phyloP scores from a whole-genome alignment of 2,113 vertebrate genomes.

The Irena cyanogastra region DNA sequence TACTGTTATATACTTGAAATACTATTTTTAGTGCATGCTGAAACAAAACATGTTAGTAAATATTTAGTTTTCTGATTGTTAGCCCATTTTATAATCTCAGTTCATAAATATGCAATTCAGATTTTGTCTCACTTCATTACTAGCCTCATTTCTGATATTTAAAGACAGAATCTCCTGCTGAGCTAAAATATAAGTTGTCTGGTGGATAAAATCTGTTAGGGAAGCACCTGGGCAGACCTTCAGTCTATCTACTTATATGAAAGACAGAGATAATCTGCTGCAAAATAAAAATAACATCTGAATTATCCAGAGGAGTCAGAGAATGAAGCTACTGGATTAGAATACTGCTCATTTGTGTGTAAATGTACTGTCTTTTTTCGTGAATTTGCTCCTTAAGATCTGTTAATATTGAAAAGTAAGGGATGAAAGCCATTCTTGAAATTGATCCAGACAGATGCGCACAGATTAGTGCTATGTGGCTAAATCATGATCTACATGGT shows the following conservation, averaged over 20 bases:
- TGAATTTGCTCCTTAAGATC: conserved; percentile 9
- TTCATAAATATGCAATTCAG: not conserved
- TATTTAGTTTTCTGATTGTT: not conserved
- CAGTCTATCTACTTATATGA: not conserved
- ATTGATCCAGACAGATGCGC: not conserved
- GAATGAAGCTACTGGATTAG: not conserved
- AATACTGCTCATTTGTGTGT: conserved; percentile 25
- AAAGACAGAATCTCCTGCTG: not conserved
- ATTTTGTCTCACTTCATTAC: not conserved
- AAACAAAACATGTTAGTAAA: not conserved
- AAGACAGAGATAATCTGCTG: not conserved
- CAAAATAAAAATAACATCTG: conserved; percentile 35
- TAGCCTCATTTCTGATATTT: not conserved
- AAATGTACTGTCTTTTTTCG: not conserved
- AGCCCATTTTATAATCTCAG: not conserved
- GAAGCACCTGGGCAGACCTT: not conserved
- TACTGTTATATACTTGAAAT: not conserved
- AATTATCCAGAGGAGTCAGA: not conserved
- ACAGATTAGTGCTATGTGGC: not conserved
- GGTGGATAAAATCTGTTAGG: not conserved
- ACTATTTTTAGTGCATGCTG: not conserved
- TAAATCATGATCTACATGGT: not conserved
- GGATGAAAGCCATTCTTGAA: not conserved
- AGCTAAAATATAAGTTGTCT: not conserved
- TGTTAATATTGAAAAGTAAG: not conserved